Evolutionary conservation across 2,113 vertebrate genomes (phyloP), one percentile per base, ranked within the genome.

Genomic region (Stercorarius parasiticus): DNA sequence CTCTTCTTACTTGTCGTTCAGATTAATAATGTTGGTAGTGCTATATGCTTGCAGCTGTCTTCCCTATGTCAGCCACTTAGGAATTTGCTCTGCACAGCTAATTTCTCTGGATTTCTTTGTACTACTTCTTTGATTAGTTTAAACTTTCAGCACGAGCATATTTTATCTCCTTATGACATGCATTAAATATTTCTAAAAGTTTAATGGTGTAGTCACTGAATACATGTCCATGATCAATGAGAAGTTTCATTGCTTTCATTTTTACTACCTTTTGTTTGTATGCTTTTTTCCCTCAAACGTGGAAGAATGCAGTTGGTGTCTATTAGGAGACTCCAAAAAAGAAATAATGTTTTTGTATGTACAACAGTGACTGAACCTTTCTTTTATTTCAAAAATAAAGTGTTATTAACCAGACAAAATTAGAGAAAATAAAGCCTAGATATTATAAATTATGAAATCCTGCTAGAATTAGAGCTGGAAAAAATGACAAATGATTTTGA

Each of bases 1-100:
- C 62, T 85, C 82, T 92, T 93, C 62, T 72, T 50, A 52, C 71
- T 80, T 98, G 97, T 95, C 95, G 95, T 95, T 97, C 87, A 97
- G 94, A 97, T 98, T 97, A 97, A 98, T 97, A 97, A 96, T 13
- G 5, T 97, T 96, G 97, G 49, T 94, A 61, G 58, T 93, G 56
- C 52, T 92, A n/a, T 88, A 69, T 55, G 47, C 76, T 94, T 67
- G 64, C 27, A 91, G 83, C 61, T 94, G 95, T 97, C 42, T 92
- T 94, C 79, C 34, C 50, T 64, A 62, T 20, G 87, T 96, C 93
- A 92, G 29, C 93, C 88, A 87, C 40, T 88, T 91, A 76, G 82
- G 81, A 96, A 86, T 74, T 77, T 97, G 25, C 70, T 96, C 69
- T 91, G 69, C 43, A 72, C 66, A 93, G 88, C 52, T 88, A 58